Base-by-base conservation (phyloP, 2,888 invertebrate genomes). In the Creontiades dilutus region DNA sequence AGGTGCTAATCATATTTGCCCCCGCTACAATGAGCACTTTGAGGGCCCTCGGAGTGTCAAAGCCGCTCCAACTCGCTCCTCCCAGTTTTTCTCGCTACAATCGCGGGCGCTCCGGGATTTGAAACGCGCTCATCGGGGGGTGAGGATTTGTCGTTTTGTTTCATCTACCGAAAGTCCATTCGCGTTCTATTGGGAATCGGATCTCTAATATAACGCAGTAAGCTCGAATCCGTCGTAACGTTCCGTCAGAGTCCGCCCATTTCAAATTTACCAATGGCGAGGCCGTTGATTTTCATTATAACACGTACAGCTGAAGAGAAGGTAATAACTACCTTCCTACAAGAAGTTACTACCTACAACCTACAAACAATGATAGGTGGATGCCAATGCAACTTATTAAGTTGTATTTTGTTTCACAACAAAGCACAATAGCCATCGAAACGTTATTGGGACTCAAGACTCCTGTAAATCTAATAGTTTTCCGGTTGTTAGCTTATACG, bases 1-100 rank as follows among this genome's bases (percentile, higher is more conserved):
- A 86, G 86, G 86, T 86, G 28, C 86, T 86, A 86, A 86, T 86
- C 86, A 86, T 47, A 47, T 86, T 86, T 86, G 86, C 28, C 52
- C 52, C 19, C 46, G 86, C 86, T 86, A 86, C 86, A 86, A 86
- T 86, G 86, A 86, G 48, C 86, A 86, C 75, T 68, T 86, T 86
- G 75, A 75, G 48, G 11, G 5, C 52, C 23, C 52, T 23, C 0
- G 5, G 14, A 16, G 3, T 37, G 19, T 52, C 47, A 52, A 52
- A 82, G 48, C 47, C 11, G 82, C 52, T 52, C 37, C 47, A 14
- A 52, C 47, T 52, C 82, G 82, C 52, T 52, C 82, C 82, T 47
- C 82, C 82, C 82, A 52, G 82, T 82, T 82, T 82, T 47, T 48
- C n/a, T 9, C 48, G 52, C 47, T 16, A 47, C 52, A 52, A 82